Evolutionary conservation across 2,113 vertebrate species (phyloP), one percentile per base, ranked within the genome.

Genomic region (Phainopepla nitens): DNA sequence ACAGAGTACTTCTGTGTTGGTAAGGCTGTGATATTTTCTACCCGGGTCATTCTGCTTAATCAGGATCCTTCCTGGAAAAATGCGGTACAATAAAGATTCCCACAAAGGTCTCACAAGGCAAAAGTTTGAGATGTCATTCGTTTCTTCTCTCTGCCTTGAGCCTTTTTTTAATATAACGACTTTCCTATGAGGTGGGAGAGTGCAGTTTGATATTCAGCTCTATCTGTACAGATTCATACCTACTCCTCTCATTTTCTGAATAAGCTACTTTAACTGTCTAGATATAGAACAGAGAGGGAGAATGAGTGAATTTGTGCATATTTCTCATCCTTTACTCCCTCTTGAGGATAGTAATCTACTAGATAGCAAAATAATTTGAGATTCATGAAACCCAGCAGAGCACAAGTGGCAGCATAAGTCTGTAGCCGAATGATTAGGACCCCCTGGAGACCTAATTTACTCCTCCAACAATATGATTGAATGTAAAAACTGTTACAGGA

Each of bases 291-390:
- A 73, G 42, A 73, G 72, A 50, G 33, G 39, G 17, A 53, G 23
- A 83, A 82, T 69, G 45, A 73, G 18, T 0, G 24, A 88, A 89
- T 81, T 86, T 83, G 21, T 89, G 42, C 19, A 31, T 94, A 69
- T 92, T 94, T 89, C 39, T 86, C 42, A 83, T 92, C 57, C 60
- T 81, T 86, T 83, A 73, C 80, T 94, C 72, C 82, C 96, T 60
- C 80, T 89, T 81, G 91, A 90, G 94, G 51, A 91, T 89, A 78
- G 68, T 83, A 91, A 94, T 94, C 91, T 93, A 83, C 76, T 87
- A 94, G 93, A 95, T 94, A 93, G 93, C 79, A 92, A 96, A 97
- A 96, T 90, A 96, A 96, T 94, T 96, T 93, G 76, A 92, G 86
- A 92, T 93, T 89, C 95, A 93, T 87, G 89, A 95, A 96, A 90